Percentiles rank a stretch among this genome's conserved stretches.
Conservation (phyloP, 2,113 vertebrate genomes). For the Rhipidura dahli region DNA sequence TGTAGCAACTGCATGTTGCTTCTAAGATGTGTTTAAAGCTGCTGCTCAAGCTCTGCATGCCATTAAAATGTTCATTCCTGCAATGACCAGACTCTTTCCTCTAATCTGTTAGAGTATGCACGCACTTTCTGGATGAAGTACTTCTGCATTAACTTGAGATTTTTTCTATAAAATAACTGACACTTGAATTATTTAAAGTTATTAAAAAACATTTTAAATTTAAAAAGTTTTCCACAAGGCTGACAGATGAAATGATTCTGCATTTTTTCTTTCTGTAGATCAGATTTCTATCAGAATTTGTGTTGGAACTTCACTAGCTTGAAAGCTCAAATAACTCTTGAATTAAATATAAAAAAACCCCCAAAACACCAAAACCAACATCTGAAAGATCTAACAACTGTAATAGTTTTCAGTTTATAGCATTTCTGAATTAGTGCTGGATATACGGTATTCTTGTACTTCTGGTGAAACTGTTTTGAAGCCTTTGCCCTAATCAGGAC, state of each 20-base stretch:
- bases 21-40: background rate
- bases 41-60: background rate
- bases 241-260: background rate
- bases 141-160: background rate
- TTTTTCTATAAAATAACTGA: background rate
- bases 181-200: background rate
- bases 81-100: background rate
- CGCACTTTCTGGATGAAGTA: background rate
- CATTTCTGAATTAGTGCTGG: background rate
- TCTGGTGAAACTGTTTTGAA: background rate
- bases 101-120: accelerated
- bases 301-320: background rate
- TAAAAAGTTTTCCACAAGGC: background rate
- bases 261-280: background rate
- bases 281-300: background rate
- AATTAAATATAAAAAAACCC: background rate
- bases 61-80: background rate
- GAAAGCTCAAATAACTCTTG: background rate
- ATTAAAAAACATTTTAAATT: background rate
- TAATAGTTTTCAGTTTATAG: background rate
- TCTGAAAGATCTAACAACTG: background rate
- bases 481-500: slow-evolving; percentile 5
- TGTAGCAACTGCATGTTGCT: background rate
- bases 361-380: background rate
- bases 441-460: background rate